phyloP scores from a whole-genome alignment of 2,888 invertebrate genomes.

The Plusia festucae region DNA sequence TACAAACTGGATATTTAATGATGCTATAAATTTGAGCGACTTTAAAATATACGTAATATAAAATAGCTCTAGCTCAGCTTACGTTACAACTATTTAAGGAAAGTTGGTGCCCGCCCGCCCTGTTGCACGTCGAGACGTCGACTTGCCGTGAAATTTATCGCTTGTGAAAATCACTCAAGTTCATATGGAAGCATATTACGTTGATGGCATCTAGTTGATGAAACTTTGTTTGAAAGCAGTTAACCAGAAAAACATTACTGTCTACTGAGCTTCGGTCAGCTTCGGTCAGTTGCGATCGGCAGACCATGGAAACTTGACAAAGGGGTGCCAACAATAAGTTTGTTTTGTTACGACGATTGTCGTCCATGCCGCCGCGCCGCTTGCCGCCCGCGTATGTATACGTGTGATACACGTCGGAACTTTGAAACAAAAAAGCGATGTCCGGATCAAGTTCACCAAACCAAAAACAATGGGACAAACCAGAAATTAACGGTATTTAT shows the following conservation, averaged over 20 bases:
- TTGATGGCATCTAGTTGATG: conserved; percentile 30
- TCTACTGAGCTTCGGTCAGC: too few species aligned
- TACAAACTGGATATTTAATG: conserved; percentile 21
- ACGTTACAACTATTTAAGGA: conserved; percentile 23
- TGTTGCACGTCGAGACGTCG: conserved; percentile 6
- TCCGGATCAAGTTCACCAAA: conserved; percentile 71
- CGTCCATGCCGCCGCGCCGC: conserved; percentile 22
- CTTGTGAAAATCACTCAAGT: conserved; percentile 12
- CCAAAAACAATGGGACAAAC: conserved; percentile 72
- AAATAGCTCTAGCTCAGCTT: conserved; percentile 5
- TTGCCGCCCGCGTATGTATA: conserved; percentile 68
- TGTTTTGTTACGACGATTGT: conserved; percentile 63
- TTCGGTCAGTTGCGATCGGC: conserved; percentile 57
- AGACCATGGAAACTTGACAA: conserved; percentile 77
- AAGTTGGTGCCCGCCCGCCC: conserved; percentile 14
- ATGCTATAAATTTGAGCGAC: conserved; percentile 22
- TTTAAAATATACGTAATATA: conserved; percentile 3
- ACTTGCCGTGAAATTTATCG: not conserved
- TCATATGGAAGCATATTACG: conserved; percentile 22
- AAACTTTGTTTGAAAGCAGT: conserved; percentile 22
- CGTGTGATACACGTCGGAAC: conserved; percentile 65
- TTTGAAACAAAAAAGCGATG: conserved; percentile 64
- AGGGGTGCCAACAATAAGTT: conserved; percentile 66
- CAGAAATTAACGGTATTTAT: conserved; percentile 66
- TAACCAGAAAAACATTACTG: conserved; percentile 50